phyloP scores from a whole-genome alignment of 2,797 vertebrate genomes.

The Sarcoramphus papa region DNA sequence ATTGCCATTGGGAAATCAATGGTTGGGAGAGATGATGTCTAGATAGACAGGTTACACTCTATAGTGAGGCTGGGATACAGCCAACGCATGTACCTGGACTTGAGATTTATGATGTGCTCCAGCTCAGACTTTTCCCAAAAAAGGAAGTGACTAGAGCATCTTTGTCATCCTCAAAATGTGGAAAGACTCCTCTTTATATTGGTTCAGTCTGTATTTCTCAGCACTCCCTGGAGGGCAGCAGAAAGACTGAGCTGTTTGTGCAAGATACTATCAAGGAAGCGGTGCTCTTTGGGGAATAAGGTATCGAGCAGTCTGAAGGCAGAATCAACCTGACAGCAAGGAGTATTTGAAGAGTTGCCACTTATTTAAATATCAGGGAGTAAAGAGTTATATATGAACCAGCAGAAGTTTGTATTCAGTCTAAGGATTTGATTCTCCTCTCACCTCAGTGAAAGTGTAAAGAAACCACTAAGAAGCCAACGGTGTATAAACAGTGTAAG shows the following conservation, averaged over 20 bases:
- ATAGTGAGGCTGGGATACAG: background rate
- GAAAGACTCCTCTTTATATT: background rate
- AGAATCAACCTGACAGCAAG: background rate
- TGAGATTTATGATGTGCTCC: background rate
- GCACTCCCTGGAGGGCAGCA: background rate
- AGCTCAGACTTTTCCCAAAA: background rate
- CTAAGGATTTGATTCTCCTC: constrained; percentile 2
- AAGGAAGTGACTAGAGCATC: background rate
- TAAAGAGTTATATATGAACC: background rate
- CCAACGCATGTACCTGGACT: background rate
- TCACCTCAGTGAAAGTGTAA: background rate
- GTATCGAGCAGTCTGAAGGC: background rate
- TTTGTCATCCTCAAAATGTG: background rate
- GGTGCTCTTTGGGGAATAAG: background rate
- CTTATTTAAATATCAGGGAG: background rate
- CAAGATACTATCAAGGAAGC: background rate
- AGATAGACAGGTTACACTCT: background rate
- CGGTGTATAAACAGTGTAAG: background rate
- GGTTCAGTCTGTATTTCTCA: background rate
- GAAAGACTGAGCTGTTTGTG: background rate
- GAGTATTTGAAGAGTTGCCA: background rate
- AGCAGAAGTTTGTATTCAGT: background rate
- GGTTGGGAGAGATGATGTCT: background rate
- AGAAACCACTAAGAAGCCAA: background rate
- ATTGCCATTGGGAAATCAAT: background rate